Evolutionary conservation across 2,888 invertebrate species (phyloP).

Genomic region (Ommatoiulus sabulosus): DNA sequence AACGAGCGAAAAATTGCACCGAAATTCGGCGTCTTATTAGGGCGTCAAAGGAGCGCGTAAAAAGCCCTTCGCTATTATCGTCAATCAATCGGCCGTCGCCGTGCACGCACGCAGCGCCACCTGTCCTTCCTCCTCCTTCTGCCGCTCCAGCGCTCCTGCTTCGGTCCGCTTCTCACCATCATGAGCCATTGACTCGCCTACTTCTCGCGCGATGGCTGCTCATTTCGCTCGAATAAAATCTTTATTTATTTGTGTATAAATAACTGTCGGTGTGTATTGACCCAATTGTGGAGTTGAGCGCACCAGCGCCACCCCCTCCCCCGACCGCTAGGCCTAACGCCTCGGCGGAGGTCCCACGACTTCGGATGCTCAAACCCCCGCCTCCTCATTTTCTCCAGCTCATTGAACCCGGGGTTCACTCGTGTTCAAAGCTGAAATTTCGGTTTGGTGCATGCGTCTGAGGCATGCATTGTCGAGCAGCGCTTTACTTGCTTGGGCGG

Average conservation of each 20-base stretch:
- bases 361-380: not conserved
- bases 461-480: constrained; percentile 4
- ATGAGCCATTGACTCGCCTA: constrained; percentile 14
- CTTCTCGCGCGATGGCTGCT: constrained; percentile 31
- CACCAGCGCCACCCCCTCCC: not conserved
- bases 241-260: constrained; percentile 30
- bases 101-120: not conserved
- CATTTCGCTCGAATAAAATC: constrained; percentile 43
- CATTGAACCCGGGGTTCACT: constrained; percentile 31
- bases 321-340: not conserved
- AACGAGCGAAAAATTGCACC: not conserved
- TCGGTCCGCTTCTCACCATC: not conserved
- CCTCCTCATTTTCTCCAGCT: constrained; percentile 1
- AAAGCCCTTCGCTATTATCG: not conserved
- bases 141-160: not conserved
- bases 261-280: constrained; percentile 30
- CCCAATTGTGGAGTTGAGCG: constrained; percentile 29
- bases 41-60: not conserved
- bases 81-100: constrained; percentile 15
- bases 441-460: constrained; percentile 9
- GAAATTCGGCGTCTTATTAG: not conserved
- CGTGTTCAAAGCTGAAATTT: not conserved
- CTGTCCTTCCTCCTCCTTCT: not conserved
- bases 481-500: constrained; percentile 55
- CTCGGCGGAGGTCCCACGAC: not conserved